Percentiles rank a stretch among this genome's conserved stretches.
These are phyloP conservation scores for human DNA, from an alignment of 2,113 vertebrate genomes.

Conservation along the genomic window DNA sequence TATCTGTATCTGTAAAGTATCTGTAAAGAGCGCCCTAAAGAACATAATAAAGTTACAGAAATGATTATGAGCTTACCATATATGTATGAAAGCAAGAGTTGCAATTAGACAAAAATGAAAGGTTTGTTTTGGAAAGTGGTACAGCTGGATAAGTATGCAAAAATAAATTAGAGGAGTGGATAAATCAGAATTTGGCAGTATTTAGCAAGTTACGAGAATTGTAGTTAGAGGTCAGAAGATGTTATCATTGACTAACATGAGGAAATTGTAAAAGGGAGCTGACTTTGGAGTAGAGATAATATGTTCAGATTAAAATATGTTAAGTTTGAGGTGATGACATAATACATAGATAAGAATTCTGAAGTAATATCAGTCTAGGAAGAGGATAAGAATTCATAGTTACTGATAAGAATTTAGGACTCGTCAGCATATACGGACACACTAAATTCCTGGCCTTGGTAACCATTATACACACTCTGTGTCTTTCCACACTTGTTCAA, in stretches of 20 bases:
- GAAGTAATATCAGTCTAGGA: neutral
- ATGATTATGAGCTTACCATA: neutral
- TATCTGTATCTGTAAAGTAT: neutral
- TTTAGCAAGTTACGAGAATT: neutral
- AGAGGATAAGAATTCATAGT: neutral
- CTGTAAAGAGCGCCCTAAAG: neutral
- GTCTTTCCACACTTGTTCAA: neutral
- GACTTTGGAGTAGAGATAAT: neutral
- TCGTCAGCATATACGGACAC: too few species aligned
- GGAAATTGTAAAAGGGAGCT: neutral
- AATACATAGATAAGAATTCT: neutral
- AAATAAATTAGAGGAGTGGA: neutral
- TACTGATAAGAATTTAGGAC: neutral
- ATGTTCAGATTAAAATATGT: constrained; percentile 7
- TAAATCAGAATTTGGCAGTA: neutral
- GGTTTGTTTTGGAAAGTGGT: neutral
- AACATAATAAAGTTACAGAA: neutral
- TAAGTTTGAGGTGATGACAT: constrained; percentile 8
- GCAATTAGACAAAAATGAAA: neutral
- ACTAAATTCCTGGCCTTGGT: neutral
- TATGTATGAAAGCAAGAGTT: neutral
- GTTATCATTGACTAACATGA: neutral
- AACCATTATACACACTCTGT: neutral
- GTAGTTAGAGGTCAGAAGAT: neutral
- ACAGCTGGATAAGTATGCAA: neutral